A percentile compares a stretch with the other conserved stretches of the same genome.
Evolutionary conservation across 2,888 invertebrate genomes (phyloP).

Genomic region (Brachylomia viminalis): DNA sequence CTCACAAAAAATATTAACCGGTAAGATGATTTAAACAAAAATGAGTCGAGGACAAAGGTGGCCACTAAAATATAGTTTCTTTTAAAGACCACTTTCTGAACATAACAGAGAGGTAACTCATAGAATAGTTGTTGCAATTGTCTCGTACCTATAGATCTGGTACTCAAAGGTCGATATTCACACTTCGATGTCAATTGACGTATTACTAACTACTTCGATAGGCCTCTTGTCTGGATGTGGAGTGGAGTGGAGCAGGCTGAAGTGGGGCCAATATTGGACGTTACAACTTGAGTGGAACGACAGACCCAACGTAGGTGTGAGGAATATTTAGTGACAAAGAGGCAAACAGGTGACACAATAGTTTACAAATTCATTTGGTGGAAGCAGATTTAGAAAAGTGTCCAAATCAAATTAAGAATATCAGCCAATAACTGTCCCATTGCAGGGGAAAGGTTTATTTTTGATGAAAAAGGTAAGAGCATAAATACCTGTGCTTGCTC

Average conservation of each 20-base stretch:
- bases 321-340: background rate
- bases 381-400: background rate
- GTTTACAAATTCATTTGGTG: background rate
- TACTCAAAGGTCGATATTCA: constrained; percentile 4
- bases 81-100: background rate
- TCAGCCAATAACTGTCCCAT: background rate
- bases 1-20: background rate
- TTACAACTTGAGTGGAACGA: background rate
- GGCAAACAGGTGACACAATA: background rate
- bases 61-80: background rate
- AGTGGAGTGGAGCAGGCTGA: background rate
- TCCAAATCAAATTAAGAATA: background rate
- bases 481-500: background rate
- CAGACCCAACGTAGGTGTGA: background rate
- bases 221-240: constrained; percentile 28
- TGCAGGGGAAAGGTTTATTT: background rate
- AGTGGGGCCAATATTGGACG: constrained; percentile 42
- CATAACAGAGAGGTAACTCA: background rate
- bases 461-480: background rate
- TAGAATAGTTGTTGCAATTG: background rate
- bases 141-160: background rate
- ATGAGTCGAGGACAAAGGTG: too few relatives aligned
- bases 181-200: constrained; percentile 38
- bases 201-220: constrained; percentile 27
- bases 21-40: background rate